Base-by-base conservation (phyloP, 2,888 invertebrate genomes). In the Bembecia ichneumoniformis region DNA sequence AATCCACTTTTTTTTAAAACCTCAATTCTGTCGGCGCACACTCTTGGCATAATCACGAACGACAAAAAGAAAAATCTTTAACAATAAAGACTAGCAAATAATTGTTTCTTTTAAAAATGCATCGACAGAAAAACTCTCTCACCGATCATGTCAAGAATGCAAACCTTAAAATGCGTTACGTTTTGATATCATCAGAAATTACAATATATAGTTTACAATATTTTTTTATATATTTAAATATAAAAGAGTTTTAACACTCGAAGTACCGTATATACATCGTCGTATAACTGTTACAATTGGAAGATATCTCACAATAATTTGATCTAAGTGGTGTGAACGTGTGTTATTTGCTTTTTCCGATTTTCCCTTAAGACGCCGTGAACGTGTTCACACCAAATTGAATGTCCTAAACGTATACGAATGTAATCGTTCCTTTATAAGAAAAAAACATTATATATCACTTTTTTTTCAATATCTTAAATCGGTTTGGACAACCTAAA, bases 371-470 rank as follows among this genome's bases (percentile, higher is more conserved):
- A n/a, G 40, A 40, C 40, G 14, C 28, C 9, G 28, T 28, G 28
- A 9, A 40, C 13, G 11, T 7, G 40, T 40, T 13, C 15, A 44
- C 44, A 44, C 44, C 16, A 44, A 11, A 44, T 44, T 15, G 74
- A 75, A 77, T 67, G 74, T 65, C 67, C 80, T 82, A 91, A 90
- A 91, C 92, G 92, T 92, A 92, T 92, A 92, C 92, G 90, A 90
- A 89, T 91, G 90, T 91, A 88, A 82, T 79, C 68, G 77, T 76
- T 76, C 77, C 83, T 82, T 83, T 82, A 70, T 62, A 73, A 81
- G 72, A 80, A 79, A 77, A 28, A 77, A 79, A 75, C 76, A 77
- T 77, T 81, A 81, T 77, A 84, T 63, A 70, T 69, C 74, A 74
- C 74, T 70, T 78, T 79, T 64, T 62, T 70, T 71, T 74, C 75